Conservation (phyloP, 2,113 vertebrate species). For the Nothobranchius furzeri region DNA sequence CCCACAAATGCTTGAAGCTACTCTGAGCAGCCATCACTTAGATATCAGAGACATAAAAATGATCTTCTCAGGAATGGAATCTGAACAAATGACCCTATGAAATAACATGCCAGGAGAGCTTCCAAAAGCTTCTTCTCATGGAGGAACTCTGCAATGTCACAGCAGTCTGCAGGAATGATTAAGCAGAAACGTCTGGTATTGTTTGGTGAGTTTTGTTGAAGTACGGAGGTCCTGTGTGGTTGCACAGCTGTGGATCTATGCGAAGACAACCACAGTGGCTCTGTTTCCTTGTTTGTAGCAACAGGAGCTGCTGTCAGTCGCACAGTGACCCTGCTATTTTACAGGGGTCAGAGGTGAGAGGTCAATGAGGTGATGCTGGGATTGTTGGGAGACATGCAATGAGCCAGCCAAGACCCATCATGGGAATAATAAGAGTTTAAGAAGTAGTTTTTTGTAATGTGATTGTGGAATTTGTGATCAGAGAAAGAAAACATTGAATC, state of each 20-base stretch:
- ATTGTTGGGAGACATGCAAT: slow-evolving; percentile 49
- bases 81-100: slow-evolving; percentile 47
- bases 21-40: slow-evolving; percentile 72
- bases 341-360: slow-evolving; percentile 58
- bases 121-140: slow-evolving; percentile 37
- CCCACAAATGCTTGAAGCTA: slow-evolving; percentile 45
- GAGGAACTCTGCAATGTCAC: slow-evolving; percentile 15
- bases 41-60: slow-evolving; percentile 62
- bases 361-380: slow-evolving; percentile 56
- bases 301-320: slow-evolving; percentile 70
- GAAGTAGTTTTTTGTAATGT: too few relatives aligned
- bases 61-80: slow-evolving; percentile 26
- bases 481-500: slow-evolving; percentile 19
- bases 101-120: slow-evolving; percentile 41
- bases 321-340: slow-evolving; percentile 49
- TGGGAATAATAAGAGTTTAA: slow-evolving; percentile 32
- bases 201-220: slow-evolving; percentile 10
- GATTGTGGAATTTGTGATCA: slow-evolving; percentile 43
- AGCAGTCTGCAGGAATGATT: slow-evolving; percentile 26
- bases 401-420: slow-evolving; percentile 29
- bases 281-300: slow-evolving; percentile 54
- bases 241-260: slow-evolving; percentile 22
- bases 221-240: slow-evolving; percentile 7
- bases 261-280: slow-evolving; percentile 15
- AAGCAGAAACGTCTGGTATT: slow-evolving; percentile 39